Percentiles rank a stretch among this genome's conserved stretches.
These are phyloP conservation scores for Taeniopygia guttata DNA, from an alignment of 2,797 vertebrate species.

Conservation along the genomic window DNA sequence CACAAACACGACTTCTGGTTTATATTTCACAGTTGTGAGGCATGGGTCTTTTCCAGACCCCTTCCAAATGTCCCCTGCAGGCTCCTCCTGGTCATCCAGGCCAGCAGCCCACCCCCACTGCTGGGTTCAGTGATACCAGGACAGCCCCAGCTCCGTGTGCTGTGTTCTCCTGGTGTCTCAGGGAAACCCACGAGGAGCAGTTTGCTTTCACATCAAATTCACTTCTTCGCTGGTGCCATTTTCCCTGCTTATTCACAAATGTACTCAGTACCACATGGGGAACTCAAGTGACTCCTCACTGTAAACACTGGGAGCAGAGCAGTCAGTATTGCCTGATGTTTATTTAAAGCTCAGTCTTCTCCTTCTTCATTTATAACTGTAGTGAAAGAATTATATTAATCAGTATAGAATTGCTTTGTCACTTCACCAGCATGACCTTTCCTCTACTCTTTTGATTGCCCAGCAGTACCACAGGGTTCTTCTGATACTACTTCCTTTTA, in stretches of 20 bases:
- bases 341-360: background rate
- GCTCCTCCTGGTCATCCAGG: too few species aligned
- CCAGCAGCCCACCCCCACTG: accelerated
- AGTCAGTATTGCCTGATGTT: background rate
- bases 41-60: background rate
- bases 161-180: background rate
- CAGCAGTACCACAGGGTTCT: background rate
- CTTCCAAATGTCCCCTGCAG: background rate
- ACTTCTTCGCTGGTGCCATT: background rate
- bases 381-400: background rate
- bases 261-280: background rate
- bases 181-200: accelerated
- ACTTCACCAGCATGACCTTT: background rate
- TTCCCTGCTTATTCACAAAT: background rate
- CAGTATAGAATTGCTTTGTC: background rate
- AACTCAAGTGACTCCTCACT: background rate
- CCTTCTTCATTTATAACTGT: background rate
- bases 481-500: background rate
- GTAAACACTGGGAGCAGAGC: background rate
- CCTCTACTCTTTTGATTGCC: background rate
- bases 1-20: background rate
- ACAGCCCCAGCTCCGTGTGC: accelerated
- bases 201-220: background rate
- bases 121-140: background rate
- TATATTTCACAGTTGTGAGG: background rate